Base-by-base conservation (phyloP, 2,113 vertebrate species). In the Anoplopoma fimbria region DNA sequence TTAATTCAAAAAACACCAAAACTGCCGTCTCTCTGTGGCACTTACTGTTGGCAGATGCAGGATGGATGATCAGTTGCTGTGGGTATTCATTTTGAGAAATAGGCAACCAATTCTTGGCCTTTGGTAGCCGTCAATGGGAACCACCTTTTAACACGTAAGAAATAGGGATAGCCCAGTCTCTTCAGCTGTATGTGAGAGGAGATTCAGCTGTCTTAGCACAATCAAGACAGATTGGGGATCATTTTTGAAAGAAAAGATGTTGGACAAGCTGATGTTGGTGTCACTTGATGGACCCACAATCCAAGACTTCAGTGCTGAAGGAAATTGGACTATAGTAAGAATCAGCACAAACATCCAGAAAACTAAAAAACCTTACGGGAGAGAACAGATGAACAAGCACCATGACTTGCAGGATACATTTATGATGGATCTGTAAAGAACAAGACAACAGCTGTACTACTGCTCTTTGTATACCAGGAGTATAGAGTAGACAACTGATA, bases 1-100 rank as follows among this genome's bases (percentile, higher is more conserved):
- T 91, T 87, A 86, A 93, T 91, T 93, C 73, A 82, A 84, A 86
- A 92, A 62, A 68, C 45, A 62, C 72, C 34, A 34, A 58, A 73
- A 77, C 73, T 12, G 25, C 58, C 10, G 12, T 84, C 40, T 71
- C 83, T 89, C 80, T 83, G 84, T 80, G 69, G 86, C 67, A 65
- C 63, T 63, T 75, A 74, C 73, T 83, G 85, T 77, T 87, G 79
- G 81, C 88, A 83, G 75, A 85, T 73, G 69, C 83, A 74, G 83
- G 79, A 45, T 25, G 4, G 53, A 27, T 57, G 25, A 57, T 14
- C 13, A 25, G 25, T 57, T 57, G 25, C n/a, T n/a, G 9, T 55
- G 23, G 23, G 10, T 27, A 57, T 14, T 12, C n/a, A 27, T 27
- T 57, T 57, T 25, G 53, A 57, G n/a, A 57, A 57, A 57, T 57